Evolutionary conservation across 1,140 invertebrate genomes (phyloP).

Genomic region (Sogatella furcifera): DNA sequence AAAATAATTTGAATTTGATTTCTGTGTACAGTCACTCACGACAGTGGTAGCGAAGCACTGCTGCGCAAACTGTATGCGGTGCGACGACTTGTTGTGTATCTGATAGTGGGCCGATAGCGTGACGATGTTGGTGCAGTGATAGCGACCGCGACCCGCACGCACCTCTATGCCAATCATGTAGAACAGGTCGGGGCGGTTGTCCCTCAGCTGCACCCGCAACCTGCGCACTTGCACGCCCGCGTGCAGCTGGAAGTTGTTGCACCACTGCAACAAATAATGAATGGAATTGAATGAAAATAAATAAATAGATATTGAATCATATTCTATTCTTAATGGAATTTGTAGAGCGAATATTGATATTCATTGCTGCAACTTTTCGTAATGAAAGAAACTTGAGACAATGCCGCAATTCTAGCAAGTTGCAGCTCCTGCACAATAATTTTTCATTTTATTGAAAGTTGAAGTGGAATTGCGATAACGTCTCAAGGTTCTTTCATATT

Average conservation of each 20-base stretch:
- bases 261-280: constrained; percentile 60
- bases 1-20: too few species aligned
- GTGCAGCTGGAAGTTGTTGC: constrained; percentile 67
- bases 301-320: neutral
- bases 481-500: too few species aligned
- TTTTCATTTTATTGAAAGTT: too few species aligned
- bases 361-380: too few species aligned
- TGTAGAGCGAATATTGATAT: too few species aligned
- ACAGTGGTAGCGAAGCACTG: constrained; percentile 56
- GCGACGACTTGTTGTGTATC: constrained; percentile 80
- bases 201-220: constrained; percentile 48
- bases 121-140: constrained; percentile 82
- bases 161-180: constrained; percentile 80
- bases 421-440: too few species aligned
- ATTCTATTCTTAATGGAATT: neutral
- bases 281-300: too few species aligned
- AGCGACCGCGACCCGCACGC: constrained; percentile 74
- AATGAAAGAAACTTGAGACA: too few species aligned
- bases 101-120: constrained; percentile 88
- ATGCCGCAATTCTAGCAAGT: too few species aligned
- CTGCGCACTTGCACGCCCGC: constrained; percentile 57
- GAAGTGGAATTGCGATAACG: too few species aligned
- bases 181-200: constrained; percentile 50
- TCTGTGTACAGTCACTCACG: too few species aligned
- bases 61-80: constrained; percentile 78